Conservation (phyloP, 2,113 vertebrate genomes). For the Regulus satrapa region DNA sequence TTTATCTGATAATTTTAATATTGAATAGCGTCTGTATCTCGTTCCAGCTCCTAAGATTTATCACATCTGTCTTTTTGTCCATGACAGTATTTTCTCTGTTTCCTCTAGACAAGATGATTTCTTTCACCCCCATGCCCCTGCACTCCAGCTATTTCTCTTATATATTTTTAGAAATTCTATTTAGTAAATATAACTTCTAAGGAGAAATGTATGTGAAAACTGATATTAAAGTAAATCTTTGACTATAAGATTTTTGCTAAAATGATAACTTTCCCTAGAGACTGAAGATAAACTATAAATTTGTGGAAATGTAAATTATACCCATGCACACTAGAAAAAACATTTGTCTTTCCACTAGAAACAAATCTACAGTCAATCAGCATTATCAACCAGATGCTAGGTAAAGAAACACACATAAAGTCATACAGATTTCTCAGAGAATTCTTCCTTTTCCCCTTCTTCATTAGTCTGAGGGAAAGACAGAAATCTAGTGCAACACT, state of each 20-base stretch:
- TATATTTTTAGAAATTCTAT: not conserved
- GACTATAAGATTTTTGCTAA: not conserved
- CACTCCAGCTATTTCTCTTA: not conserved
- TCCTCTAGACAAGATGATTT: not conserved
- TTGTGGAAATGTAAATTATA: not conserved
- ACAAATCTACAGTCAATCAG: not conserved
- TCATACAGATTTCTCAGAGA: not conserved
- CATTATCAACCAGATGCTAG: not conserved
- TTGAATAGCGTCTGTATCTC: not conserved
- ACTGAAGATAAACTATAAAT: not conserved
- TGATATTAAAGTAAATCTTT: not conserved
- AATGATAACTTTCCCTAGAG: not conserved
- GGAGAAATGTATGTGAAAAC: not conserved
- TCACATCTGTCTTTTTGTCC: not conserved
- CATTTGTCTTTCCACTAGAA: not conserved
- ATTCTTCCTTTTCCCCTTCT: not conserved
- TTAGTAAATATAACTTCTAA: not conserved
- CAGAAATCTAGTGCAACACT: not conserved
- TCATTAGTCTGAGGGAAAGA: not conserved
- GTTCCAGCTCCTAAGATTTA: not conserved
- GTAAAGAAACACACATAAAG: not conserved
- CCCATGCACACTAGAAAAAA: not conserved
- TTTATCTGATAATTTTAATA: not conserved
- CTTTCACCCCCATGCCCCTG: accelerated
- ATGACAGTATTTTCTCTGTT: not conserved